Base-by-base conservation (phyloP, 1,140 invertebrate species). In the Pachypeltis micranthus region DNA sequence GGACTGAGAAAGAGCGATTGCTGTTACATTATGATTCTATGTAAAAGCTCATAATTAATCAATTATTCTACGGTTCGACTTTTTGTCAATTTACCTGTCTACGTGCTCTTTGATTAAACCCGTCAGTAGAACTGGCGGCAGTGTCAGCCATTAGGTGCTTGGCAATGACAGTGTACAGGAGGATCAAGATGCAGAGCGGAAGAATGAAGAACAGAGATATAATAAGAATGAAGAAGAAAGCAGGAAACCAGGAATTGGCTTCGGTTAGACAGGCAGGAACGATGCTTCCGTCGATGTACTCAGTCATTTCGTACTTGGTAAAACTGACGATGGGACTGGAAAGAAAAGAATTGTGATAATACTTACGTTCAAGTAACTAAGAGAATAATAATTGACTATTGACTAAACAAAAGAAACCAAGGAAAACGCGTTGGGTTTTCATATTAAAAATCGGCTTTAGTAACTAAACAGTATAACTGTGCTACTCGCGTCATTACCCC, bases 101-200 rank as follows among this genome's bases (percentile, higher is more conserved):
- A 63, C 85, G 78, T 0, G 83, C 83, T 67, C 81, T 67, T 47
- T 68, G 67, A 59, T 70, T 72, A 60, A 67, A 67, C 7, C 81
- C 81, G 69, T 83, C 82, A 24, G 77, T 78, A 67, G 85, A 81
- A 67, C 79, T 79, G 63, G 78, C 81, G 62, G 78, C 79, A 7
- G 80, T 79, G 56, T 84, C 81, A 12, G 78, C 79, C 65, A 85
- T 83, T 25, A 93, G 78, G 66, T 87, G 85, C 61, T 81, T 81
- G 2, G 86, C 84, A 67, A 93, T 92, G 64, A 85, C 76, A 21
- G 81, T 79, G 73, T 92, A 93, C 1, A 92, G 78, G 39, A 85
- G 74, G 44, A 90, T 72, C 28, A 93, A 79, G 54, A 91, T 80
- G 23, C 86, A 70, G 21, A 91, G 74, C 16, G 90, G 90, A 7